Evolutionary conservation across 2,797 vertebrate genomes (phyloP), one percentile per base, ranked within the genome.

Genomic region (Synanceia verrucosa): DNA sequence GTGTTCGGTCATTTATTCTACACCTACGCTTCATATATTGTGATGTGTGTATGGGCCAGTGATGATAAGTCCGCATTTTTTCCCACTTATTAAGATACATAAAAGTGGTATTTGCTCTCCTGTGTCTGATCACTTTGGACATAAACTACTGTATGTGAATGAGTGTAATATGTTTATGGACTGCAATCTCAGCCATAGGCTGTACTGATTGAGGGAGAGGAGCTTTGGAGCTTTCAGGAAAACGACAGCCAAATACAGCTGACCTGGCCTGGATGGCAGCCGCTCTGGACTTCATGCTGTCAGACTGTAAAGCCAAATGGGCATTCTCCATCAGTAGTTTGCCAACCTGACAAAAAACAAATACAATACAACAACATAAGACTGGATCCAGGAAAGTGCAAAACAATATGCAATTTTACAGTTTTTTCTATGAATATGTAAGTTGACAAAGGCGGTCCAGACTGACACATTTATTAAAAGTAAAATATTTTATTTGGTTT

Each of bases 301-400:
- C 90, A 18, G 86, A 91, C 70, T 90, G 87, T 47, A 93, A 69
- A 11, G 88, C 88, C 81, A 95, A 74, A 31, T 91, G 85, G 51
- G 92, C 89, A 0, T 95, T 94, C 78, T 93, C 92, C 83, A 91
- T 64, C 60, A 94, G 82, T 1, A 94, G 75, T 47, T 79, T 82
- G 36, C 78, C 86, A 47, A 94, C 91, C 94, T 95, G 81, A 28
- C 21, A 78, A 63, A 52, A 68, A 57, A 59, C 34, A 41, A 58
- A 1, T 29, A 0, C 31, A 50, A 29, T 2, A 53, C 24, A 67
- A 14, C 9, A 36, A 44, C 3, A 50, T 10, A 1, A 28, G 7
- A 57, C 71, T 36, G 76, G 19, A 60, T n/a, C 2, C 12, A 14
- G 6, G n/a, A 44, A 28, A 33, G 33, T 23, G 11, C 23, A 39